Evolutionary conservation across 2,888 invertebrate species (phyloP), one percentile per base, ranked within the genome.

Genomic region (Tachina grossa): DNA sequence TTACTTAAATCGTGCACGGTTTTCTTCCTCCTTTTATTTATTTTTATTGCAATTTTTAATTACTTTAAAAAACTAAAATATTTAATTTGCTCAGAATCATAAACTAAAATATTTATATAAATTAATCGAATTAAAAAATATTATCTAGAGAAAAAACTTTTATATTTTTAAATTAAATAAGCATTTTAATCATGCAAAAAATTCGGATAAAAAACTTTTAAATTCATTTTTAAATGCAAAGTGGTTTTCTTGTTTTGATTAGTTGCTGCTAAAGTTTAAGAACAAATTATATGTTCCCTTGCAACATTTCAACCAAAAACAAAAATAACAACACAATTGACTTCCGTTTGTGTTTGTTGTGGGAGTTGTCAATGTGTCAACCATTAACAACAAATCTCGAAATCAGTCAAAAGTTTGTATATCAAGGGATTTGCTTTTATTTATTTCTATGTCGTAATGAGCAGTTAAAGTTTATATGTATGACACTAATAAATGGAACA

Each of bases 351-450:
- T 63, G 55, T 41, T 47, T 47, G n/a, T n/a, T 68, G 51, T 71
- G 59, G 71, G 78, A 4, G 31, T 61, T 78, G 81, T 81, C 84
- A 86, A 86, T 86, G 81, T 81, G 86, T 77, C 84, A 86, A 81
- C 77, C 75, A 81, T 86, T 86, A 86, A 86, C 80, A 81, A 59
- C 84, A 86, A 84, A 83, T 85, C 79, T 72, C 75, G 47, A 85
- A 79, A 59, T 71, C 78, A 83, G 65, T 83, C 66, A 83, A 68
- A 83, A 85, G 76, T 61, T 76, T 75, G 9, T 63, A 61, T 63
- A 65, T 53, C 69, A 59, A 13, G 57, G 77, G 57, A 81, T 69
- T 82, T 72, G 57, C 71, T 74, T 51, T 49, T 45, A 19, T 51
- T 59, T 39, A 49, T 22, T 55, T 66, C 66, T 59, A n/a, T 59